Evolutionary conservation across 2,888 invertebrate species (phyloP), one percentile per base, ranked within the genome.

Genomic region (Tipula confusa): DNA sequence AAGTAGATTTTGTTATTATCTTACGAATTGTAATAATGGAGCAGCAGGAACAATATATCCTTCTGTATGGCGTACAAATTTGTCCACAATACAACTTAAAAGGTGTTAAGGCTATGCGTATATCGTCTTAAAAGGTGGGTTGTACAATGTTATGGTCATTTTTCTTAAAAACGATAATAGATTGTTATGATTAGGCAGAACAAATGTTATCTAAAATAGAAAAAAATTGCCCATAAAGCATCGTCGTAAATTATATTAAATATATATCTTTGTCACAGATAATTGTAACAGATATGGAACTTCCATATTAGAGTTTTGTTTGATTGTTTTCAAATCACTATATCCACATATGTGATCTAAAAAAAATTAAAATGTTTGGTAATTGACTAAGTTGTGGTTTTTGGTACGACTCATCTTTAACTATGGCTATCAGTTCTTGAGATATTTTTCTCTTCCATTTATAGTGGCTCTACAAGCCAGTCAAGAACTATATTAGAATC

Each of bases 111-210:
- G 24, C 24, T 24, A n/a, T n/a, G n/a, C n/a, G n/a, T n/a, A 3
- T 64, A 43, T 2, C 64, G 13, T 64, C 64, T 24, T 64, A 64
- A 64, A 64, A 64, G 64, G 64, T 64, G 64, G n/a, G n/a, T n/a
- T n/a, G n/a, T 64, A 24, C 64, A 64, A 15, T 24, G 64, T 64
- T 64, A 64, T 64, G 64, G 64, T 64, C 64, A 64, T 64, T 64
- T 24, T 64, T 18, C n/a, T 15, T 15, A 43, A 43, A 5, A 43
- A n/a, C 18, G 2, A 64, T 43, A 18, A 18, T 9, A 24, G 9
- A 24, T 24, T 64, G 64, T 64, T 64, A 24, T 64, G 64, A 64
- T 64, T 64, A 64, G 64, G 64, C 64, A 64, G 64, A 64, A 64
- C 64, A 64, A 64, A 64, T 64, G 64, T 18, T 24, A 64, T 64